Conservation (phyloP, 2,797 vertebrate genomes). For the Chrosomus eos region DNA sequence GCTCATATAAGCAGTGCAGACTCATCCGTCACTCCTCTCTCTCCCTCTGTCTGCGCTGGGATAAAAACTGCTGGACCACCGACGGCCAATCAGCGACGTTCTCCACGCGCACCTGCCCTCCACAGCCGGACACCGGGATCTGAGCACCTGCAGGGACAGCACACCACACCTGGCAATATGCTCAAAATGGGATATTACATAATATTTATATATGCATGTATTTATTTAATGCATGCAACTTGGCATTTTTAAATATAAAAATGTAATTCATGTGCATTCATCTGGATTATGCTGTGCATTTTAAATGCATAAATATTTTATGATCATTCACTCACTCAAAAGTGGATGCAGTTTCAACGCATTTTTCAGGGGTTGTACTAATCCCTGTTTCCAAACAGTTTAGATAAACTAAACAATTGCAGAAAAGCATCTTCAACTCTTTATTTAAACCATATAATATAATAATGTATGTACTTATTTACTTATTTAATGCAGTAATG, state of each 20-base stretch:
- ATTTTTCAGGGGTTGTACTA: too few species aligned
- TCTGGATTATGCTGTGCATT: fast-evolving
- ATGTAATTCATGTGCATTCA: background rate
- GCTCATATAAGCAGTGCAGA: background rate
- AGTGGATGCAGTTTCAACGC: too few species aligned
- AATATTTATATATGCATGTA: background rate
- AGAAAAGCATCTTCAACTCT: too few species aligned
- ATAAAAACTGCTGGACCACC: conserved; percentile 56
- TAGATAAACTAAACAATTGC: too few species aligned
- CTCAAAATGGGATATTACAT: background rate
- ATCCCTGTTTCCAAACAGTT: too few species aligned
- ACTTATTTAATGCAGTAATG: background rate
- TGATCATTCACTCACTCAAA: background rate
- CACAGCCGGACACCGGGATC: background rate
- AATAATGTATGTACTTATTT: background rate
- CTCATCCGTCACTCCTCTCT: conserved; percentile 17
- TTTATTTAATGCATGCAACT: background rate
- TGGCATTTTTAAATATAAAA: background rate
- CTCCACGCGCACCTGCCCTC: conserved; percentile 44
- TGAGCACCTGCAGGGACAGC: conserved; percentile 59
- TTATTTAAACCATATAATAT: too few species aligned
- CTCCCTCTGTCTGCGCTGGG: conserved; percentile 57
- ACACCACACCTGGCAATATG: background rate
- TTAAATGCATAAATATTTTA: background rate
- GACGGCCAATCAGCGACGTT: conserved; percentile 59